These are phyloP conservation scores for Odontamblyopus lacepedii DNA, from an alignment of 2,797 vertebrate genomes.

Conservation along the genomic window DNA sequence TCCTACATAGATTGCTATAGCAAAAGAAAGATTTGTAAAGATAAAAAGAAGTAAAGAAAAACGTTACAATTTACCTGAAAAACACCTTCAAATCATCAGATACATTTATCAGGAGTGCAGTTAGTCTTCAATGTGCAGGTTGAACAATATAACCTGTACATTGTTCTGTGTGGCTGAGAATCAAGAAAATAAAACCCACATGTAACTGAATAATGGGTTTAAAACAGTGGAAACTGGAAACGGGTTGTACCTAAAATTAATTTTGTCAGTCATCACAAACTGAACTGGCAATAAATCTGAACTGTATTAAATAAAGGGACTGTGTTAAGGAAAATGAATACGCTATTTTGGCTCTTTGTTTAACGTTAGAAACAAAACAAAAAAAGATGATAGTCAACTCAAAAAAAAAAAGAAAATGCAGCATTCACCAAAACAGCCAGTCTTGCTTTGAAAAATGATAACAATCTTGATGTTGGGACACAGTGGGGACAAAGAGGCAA, in stretches of 20 bases:
- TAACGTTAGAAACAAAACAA: conserved; percentile 50
- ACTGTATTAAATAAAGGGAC: conserved; percentile 22
- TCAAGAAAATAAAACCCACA: not conserved
- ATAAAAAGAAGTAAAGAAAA: conserved; percentile 16
- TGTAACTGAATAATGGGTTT: not conserved
- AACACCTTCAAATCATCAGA: conserved; percentile 41
- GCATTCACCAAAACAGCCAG: conserved; percentile 59
- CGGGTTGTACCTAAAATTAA: conserved; percentile 20
- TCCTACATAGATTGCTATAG: conserved; percentile 22
- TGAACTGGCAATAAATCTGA: conserved; percentile 30
- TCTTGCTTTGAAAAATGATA: conserved; percentile 61
- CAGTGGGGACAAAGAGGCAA: conserved; percentile 54
- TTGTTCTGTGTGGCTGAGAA: conserved; percentile 19
- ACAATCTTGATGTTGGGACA: conserved; percentile 61
- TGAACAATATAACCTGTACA: conserved; percentile 15
- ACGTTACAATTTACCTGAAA: conserved; percentile 38
- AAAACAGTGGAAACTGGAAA: not conserved
- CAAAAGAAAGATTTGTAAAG: not conserved
- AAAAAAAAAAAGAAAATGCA: conserved; percentile 49
- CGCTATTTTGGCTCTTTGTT: conserved; percentile 31
- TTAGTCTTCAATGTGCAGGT: conserved; percentile 35
- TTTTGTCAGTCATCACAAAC: conserved; percentile 32
- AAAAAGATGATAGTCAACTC: conserved; percentile 44
- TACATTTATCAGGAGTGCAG: conserved; percentile 51
- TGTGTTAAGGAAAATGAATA: conserved; percentile 27